Percentiles rank a stretch among this genome's conserved stretches.
Conservation (phyloP, 1,140 invertebrate genomes). For the Sitobion miscanthi region DNA sequence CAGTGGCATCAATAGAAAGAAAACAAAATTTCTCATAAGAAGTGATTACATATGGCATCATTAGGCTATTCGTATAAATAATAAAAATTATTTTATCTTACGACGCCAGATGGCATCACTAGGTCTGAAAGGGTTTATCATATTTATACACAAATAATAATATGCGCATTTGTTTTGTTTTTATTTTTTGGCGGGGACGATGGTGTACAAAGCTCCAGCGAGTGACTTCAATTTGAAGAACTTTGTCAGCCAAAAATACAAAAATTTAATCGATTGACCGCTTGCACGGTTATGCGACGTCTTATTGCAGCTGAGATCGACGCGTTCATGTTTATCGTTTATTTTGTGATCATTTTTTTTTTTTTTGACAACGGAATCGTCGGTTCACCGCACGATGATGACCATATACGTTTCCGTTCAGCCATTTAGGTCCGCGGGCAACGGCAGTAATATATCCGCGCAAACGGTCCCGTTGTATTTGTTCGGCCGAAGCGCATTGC, state of each 20-base stretch:
- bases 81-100: too few species aligned
- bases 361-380: not conserved
- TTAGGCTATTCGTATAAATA: too few species aligned
- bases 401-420: not conserved
- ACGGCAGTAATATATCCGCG: not conserved
- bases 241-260: not conserved
- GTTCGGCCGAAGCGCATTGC: not conserved
- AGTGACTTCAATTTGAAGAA: too few species aligned
- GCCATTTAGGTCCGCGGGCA: not conserved
- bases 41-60: too few species aligned
- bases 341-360: not conserved
- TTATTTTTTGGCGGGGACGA: too few species aligned
- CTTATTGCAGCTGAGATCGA: not conserved
- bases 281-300: too few species aligned
- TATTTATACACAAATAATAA: not conserved
- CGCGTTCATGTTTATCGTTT: not conserved
- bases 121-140: too few species aligned
- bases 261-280: not conserved
- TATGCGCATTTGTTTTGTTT: not conserved
- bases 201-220: not conserved
- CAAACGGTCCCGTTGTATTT: not conserved
- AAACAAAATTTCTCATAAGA: too few species aligned
- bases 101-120: too few species aligned
- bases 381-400: not conserved
- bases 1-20: too few species aligned